Conservation (phyloP, 2,797 vertebrate genomes). For the Vespertilio murinus region DNA sequence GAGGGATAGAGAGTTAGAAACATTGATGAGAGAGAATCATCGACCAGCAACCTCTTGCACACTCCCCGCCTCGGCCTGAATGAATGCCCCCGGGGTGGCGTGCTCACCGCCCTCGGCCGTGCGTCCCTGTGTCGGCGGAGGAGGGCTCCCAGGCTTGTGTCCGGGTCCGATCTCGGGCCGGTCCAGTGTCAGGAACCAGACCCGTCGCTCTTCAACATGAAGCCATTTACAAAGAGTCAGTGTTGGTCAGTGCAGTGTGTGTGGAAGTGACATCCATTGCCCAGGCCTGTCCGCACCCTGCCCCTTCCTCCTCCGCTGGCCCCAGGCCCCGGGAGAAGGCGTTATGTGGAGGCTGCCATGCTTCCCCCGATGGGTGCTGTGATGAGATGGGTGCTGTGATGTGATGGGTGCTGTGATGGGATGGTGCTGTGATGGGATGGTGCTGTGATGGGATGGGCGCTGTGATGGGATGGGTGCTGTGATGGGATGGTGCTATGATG, state of each 20-base stretch:
- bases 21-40: no score
- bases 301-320: neutral
- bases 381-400: neutral
- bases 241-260: neutral
- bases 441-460: neutral
- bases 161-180: neutral
- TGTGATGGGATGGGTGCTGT: neutral
- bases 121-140: neutral
- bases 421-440: no score
- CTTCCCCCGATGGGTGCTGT: neutral
- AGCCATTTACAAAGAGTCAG: neutral
- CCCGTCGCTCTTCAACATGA: neutral
- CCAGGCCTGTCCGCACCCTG: neutral
- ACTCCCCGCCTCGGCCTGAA: no score
- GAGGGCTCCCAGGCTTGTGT: neutral
- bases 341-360: rapidly evolving
- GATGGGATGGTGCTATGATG: no score
- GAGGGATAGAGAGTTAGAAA: no score
- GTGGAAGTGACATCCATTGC: no score
- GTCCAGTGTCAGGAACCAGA: neutral
- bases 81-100: no score
- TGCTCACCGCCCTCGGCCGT: no score
- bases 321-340: neutral
- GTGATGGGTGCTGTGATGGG: neutral
- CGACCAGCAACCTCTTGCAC: no score